Evolutionary conservation across 2,888 invertebrate species (phyloP), one percentile per base, ranked within the genome.

Genomic region (Netelia inedita): DNA sequence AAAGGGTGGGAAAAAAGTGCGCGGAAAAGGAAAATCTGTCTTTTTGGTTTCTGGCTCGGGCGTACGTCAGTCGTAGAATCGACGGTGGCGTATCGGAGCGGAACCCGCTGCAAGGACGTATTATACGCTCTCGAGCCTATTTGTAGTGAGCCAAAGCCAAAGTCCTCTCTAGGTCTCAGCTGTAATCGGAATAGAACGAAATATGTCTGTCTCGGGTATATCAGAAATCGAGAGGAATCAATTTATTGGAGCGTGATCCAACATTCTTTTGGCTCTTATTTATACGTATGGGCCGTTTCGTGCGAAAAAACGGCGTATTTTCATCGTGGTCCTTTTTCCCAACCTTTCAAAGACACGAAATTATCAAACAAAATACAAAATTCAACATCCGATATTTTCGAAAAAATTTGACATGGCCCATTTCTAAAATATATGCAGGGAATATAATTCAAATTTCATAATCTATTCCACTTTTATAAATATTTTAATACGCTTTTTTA

Each of bases 201-300:
- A 76, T 21, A 43, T 11, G 55, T 57, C 76, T 43, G 43, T 16
- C 23, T 35, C 50, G n/a, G 50, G 63, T 1, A 28, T 57, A 72
- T 76, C 68, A 43, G 66, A 76, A 66, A 41, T 59, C 28, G 57
- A 21, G 57, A 21, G 16, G 46, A 76, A 76, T 68, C 76, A 43
- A 76, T 76, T 76, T 57, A 76, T 76, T 66, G 57, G 57, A 76
- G 57, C 35, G 19, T 66, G 75, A 76, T 68, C 43, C 53, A 43
- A 68, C 76, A 53, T 65, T 68, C 66, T 57, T 57, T 8, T 19
- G n/a, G 55, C 35, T 35, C 35, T 35, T 6, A 6, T 6, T 35
- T 35, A 35, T 35, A 35, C 35, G 35, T 6, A 35, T 35, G 35
- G 35, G 35, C 5, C 35, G 35, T 35, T 35, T 35, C 35, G 35